Base-by-base conservation (phyloP, 2,113 vertebrate species). In the Phaethon lepturus region DNA sequence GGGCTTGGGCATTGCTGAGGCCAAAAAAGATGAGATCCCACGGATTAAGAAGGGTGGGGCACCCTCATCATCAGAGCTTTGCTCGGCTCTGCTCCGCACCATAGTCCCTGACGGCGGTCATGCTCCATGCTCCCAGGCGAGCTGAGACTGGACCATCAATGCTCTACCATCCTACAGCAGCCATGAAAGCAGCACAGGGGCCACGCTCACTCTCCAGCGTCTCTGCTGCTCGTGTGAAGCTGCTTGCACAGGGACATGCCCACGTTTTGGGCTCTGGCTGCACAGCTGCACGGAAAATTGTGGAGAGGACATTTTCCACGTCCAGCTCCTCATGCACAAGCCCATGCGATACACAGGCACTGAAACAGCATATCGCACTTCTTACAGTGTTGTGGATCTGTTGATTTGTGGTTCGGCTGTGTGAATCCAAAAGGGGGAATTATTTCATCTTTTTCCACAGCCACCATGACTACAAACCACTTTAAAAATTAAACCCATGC, bases 261-360 rank as follows among this genome's bases (percentile, higher is more conserved):
- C 2, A 3, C 8, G 14, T 40, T 29, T 13, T 44, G 45, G 56
- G n/a, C 59, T 77, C 74, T 60, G 75, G 38, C 25, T 86, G 53
- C 29, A 58, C 6, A 12, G 25, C 19, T 62, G 13, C 26, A 6
- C 1, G 50, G 78, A 63, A 31, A 75, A 28, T 0, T 0, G 50
- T 56, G 60, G 52, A 71, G 49, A 53, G 47, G 42, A 29, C 5
- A 6, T 11, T 25, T 35, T 31, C 67, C 44, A 72, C 59, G 64
- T 3, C 18, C 71, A 53, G 22, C 17, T 68, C n/a, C 29, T 20
- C 22, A 8, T 8, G 24, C 53, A 53, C 58, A 53, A 55, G 33
- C 22, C 22, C 5, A 2, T 11, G 26, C 1, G 3, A 49, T 26
- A 33, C 53, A 52, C 28, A 31, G 25, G 29, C 63, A 58, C 31